Evolutionary conservation across 1,140 invertebrate genomes (phyloP).

Genomic region (Cephus cinctus): DNA sequence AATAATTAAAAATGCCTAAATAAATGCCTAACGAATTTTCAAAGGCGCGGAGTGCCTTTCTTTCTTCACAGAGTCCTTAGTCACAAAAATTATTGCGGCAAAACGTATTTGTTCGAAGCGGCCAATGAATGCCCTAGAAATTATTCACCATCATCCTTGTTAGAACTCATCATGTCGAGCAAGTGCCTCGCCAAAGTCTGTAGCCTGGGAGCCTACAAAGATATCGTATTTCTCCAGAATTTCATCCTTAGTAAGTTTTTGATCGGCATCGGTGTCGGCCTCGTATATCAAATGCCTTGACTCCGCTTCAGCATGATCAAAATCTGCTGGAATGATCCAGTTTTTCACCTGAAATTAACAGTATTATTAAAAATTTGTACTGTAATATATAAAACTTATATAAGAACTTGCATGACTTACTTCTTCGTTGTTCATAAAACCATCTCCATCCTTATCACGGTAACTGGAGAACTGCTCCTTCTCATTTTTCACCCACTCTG

Average conservation of each 20-base stretch:
- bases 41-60: too few species aligned
- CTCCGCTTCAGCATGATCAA: conserved; percentile 95
- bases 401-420: conserved; percentile 46
- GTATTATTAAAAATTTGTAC: conserved; percentile 9
- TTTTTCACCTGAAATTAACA: conserved; percentile 64
- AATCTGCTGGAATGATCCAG: conserved; percentile 96
- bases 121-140: neutral
- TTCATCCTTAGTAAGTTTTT: conserved; percentile 87
- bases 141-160: too few species aligned
- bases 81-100: neutral
- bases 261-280: conserved; percentile 88
- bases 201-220: conserved; percentile 98
- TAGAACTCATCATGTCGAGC: conserved; percentile 93
- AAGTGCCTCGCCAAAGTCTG: conserved; percentile 96
- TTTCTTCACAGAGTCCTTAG: neutral
- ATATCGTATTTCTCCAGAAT: conserved; percentile 95
- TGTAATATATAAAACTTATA: conserved; percentile 5
- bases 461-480: conserved; percentile 86
- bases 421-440: conserved; percentile 85
- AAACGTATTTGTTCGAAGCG: neutral
- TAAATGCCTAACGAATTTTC: neutral
- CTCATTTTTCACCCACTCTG: conserved; percentile 95
- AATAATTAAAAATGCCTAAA: neutral
- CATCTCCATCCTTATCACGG: conserved; percentile 84
- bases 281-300: conserved; percentile 94